Base-by-base conservation (phyloP, 1,140 invertebrate species). In the Papilio helenus region DNA sequence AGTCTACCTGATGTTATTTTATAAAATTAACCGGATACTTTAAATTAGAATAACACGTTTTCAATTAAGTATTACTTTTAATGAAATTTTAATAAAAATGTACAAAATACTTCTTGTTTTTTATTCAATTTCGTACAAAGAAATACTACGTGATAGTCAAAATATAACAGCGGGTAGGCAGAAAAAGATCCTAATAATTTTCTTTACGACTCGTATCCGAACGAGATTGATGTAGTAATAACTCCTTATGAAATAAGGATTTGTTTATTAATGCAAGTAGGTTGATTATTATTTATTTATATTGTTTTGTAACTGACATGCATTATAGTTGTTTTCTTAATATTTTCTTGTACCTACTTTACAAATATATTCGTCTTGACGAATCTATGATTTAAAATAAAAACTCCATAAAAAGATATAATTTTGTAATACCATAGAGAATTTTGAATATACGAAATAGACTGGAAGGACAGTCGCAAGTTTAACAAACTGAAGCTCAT, bases 1-100 rank as follows among this genome's bases (percentile, higher is more conserved):
- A 91, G 89, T 85, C 86, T 92, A 71, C 86, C 86, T 44, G 84
- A 89, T 68, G 84, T 91, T 42, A 77, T 80, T 82, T 81, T 88
- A 55, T 88, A 77, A 20, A 9, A 16, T 49, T n/a, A n/a, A n/a
- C n/a, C n/a, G n/a, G 16, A 23, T 2, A 73, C n/a, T 46, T 73
- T 23, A 20, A 73, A 44, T 46, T 12, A 61, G 2, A 58, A 61
- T 26, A 26, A 61, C n/a, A 18, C 4, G 16, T 18, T 55, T 55
- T 55, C 7, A 55, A 20, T 55, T 55, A 55, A 18, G 18, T 55
- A 55, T 20, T 55, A 55, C 9, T 55, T 55, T 55, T 0, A 55
- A 55, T 55, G 18, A 55, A n/a, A 8, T 55, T 49, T 16, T 18
- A 49, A 49, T 18, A 49, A 55, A n/a, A 55, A 20, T 20, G 18